Conservation (phyloP, 1,140 invertebrate species). For the Spodoptera litura region DNA sequence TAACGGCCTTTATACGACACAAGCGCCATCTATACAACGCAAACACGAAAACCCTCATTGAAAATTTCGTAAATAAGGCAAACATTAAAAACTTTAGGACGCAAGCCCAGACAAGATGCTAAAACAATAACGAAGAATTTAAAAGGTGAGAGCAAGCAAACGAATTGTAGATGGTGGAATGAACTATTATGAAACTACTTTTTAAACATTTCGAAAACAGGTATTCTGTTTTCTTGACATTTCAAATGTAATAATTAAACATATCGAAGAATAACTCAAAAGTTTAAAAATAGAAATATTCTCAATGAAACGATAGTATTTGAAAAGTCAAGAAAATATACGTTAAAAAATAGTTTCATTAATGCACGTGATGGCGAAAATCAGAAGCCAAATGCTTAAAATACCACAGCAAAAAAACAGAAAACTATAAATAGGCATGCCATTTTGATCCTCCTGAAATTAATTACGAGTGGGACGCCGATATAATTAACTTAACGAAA, state of each 20-base stretch:
- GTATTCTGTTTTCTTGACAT: too few relatives aligned
- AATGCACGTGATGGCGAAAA: neutral
- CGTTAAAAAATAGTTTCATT: too few relatives aligned
- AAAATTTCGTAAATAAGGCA: constrained; percentile 27
- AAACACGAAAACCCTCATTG: neutral
- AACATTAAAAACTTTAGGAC: constrained; percentile 35
- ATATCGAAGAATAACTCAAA: too few relatives aligned
- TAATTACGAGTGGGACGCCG: constrained; percentile 1
- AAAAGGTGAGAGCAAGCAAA: constrained; percentile 40
- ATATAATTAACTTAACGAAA: constrained; percentile 3
- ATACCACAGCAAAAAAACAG: constrained; percentile 10
- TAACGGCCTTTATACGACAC: too few relatives aligned
- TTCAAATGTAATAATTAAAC: too few relatives aligned
- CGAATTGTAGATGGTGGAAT: neutral
- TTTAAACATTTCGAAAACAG: neutral
- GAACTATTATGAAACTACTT: neutral
- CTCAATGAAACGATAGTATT: too few relatives aligned
- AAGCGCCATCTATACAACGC: too few relatives aligned
- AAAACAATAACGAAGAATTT: constrained; percentile 34
- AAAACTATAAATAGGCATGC: neutral
- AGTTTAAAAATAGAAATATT: too few relatives aligned
- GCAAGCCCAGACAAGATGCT: constrained; percentile 14
- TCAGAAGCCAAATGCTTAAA: neutral
- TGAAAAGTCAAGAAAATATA: too few relatives aligned
- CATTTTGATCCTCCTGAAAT: neutral